Evolutionary conservation across 2,888 invertebrate genomes (phyloP).

Genomic region (Teleogryllus oceanicus): DNA sequence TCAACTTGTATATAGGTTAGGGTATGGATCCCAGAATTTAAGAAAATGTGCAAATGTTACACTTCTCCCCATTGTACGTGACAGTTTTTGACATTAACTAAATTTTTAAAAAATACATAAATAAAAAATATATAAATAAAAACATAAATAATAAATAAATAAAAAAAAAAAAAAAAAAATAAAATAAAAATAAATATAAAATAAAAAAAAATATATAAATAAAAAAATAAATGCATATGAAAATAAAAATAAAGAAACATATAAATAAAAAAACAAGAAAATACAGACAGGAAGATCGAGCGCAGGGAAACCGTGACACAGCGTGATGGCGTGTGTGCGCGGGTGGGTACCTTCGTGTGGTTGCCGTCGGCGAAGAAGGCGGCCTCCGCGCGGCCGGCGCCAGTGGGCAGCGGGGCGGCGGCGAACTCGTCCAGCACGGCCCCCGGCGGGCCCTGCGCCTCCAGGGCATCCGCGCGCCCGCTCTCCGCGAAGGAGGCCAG

Average conservation of each 20-base stretch:
- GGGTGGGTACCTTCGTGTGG: slow-evolving; percentile 67
- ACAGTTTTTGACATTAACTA: too few relatives aligned
- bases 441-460: slow-evolving; percentile 65
- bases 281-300: background rate
- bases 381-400: slow-evolving; percentile 72
- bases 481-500: slow-evolving; percentile 82
- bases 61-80: too few relatives aligned
- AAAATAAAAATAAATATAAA: too few relatives aligned
- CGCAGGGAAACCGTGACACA: background rate
- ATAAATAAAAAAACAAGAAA: background rate
- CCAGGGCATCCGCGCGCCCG: slow-evolving; percentile 73
- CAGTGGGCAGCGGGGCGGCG: slow-evolving; percentile 70
- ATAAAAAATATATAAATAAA: background rate
- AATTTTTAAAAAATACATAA: background rate
- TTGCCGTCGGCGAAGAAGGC: slow-evolving; percentile 88
- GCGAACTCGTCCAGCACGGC: slow-evolving; percentile 81
- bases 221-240: too few relatives aligned
- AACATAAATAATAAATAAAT: background rate
- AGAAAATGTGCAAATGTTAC: too few relatives aligned
- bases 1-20: too few relatives aligned
- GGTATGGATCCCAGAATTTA: too few relatives aligned
- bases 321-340: slow-evolving; percentile 42
- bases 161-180: background rate
- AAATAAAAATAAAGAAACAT: too few relatives aligned
- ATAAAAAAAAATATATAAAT: too few relatives aligned